Evolutionary conservation across 1,140 invertebrate genomes (phyloP).

Genomic region (Anadara kagoshimensis): DNA sequence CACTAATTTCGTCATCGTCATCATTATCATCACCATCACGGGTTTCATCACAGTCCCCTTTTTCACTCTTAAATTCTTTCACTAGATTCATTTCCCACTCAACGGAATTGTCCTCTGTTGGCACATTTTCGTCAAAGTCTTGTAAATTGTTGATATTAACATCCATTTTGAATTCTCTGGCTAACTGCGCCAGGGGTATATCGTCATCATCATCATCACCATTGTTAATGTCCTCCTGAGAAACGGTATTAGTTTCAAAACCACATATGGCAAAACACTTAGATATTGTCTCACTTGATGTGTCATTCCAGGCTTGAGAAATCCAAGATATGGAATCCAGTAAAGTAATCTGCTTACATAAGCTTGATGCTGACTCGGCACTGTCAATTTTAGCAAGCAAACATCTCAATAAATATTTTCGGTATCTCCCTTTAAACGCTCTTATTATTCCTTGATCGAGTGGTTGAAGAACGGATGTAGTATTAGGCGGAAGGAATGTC

Average conservation of each 20-base stretch:
- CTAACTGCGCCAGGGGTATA: neutral
- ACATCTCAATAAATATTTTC: neutral
- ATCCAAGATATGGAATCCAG: slow-evolving; percentile 27
- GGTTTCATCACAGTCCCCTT: too few species aligned
- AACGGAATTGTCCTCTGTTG: too few species aligned
- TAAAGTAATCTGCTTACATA: slow-evolving; percentile 14
- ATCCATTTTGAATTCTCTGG: neutral
- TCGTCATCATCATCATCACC: neutral
- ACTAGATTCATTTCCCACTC: too few species aligned
- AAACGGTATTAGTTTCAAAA: neutral
- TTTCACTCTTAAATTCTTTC: too few species aligned
- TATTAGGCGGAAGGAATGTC: slow-evolving; percentile 40
- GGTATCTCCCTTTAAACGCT: slow-evolving; percentile 35
- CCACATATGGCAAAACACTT: slow-evolving; percentile 27
- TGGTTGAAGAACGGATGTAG: slow-evolving; percentile 39
- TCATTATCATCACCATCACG: too few species aligned
- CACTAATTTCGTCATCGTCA: too few species aligned
- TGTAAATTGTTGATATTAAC: too few species aligned
- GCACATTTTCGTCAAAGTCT: too few species aligned
- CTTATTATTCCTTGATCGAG: slow-evolving; percentile 40
- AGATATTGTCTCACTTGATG: neutral
- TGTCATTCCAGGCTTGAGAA: slow-evolving; percentile 16
- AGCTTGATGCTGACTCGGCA: neutral
- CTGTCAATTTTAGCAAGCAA: slow-evolving; percentile 13
- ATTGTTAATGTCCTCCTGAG: neutral